These are phyloP conservation scores for Genyomyrus donnyi DNA, from an alignment of 2,113 vertebrate genomes.

Conservation along the genomic window DNA sequence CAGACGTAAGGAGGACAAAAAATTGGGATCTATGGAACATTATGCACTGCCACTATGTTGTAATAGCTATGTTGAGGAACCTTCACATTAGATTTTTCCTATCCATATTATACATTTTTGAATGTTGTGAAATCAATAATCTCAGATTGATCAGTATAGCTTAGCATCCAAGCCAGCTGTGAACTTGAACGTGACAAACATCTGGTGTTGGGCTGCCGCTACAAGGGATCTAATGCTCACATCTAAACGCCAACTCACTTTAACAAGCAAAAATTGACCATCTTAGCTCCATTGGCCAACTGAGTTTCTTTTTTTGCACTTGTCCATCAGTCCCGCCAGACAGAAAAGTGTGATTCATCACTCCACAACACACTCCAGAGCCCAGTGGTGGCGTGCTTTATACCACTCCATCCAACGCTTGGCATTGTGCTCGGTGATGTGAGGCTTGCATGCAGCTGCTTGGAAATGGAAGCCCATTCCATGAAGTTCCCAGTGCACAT, in stretches of 20 bases:
- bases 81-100: background rate
- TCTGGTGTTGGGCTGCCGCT: background rate
- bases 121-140: background rate
- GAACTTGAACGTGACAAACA: background rate
- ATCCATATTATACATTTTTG: background rate
- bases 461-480: background rate
- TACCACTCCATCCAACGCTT: background rate
- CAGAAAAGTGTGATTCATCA: background rate
- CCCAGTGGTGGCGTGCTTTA: background rate
- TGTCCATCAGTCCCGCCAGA: background rate
- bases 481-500: background rate
- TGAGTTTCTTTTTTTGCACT: background rate
- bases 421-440: background rate
- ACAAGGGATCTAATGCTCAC: background rate
- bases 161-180: background rate
- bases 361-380: background rate
- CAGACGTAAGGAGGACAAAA: background rate
- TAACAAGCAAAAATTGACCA: background rate
- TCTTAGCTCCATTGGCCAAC: background rate
- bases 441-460: background rate
- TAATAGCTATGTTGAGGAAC: no score
- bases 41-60: background rate
- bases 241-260: background rate
- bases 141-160: background rate
- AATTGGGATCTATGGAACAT: background rate